Base-by-base conservation (phyloP, 2,888 invertebrate genomes). In the Thymelicus lineola region DNA sequence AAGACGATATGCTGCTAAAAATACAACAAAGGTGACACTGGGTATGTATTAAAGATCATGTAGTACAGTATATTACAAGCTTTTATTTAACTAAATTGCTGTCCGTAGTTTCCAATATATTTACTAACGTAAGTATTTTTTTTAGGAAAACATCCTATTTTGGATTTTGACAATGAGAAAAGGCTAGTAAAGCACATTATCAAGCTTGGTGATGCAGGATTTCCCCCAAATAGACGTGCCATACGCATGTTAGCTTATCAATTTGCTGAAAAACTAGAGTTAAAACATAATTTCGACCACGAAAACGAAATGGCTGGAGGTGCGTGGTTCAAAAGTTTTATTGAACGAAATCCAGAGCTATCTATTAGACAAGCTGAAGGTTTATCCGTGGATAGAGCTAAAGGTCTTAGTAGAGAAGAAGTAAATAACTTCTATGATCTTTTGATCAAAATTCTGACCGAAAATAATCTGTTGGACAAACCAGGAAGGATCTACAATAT, bases 401-500 rank as follows among this genome's bases (percentile, higher is more conserved):
- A 76, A 62, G 75, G 76, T 58, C 72, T 82, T 61, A 81, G 74
- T 69, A 75, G 76, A 75, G 70, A 76, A 70, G 79, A 79, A 75
- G 75, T 81, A 36, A 62, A 70, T n/a, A 66, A 75, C 5, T 77
- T 80, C 66, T 80, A 76, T 76, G 63, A 78, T 46, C 70, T 81
- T 17, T 66, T 83, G 35, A 61, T 46, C 38, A 70, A 75, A 70
- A 55, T 73, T 15, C 67, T 74, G 66, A 50, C 66, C 7, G 75
- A 81, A 71, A 76, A 81, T 74, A 75, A 78, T 72, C 72, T 81
- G 28, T 15, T 75, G 20, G 74, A 76, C 69, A 77, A 80, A 70
- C 80, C 79, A 17, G 76, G 74, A 50, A 59, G 76, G 14, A 80
- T 88, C 36, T 89, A 75, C 67, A 88, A 88, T 76, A 75, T 83